A percentile compares a stretch with the other conserved stretches of the same genome.
Conservation (phyloP, 2,888 invertebrate genomes). For the Celastrina argiolus region DNA sequence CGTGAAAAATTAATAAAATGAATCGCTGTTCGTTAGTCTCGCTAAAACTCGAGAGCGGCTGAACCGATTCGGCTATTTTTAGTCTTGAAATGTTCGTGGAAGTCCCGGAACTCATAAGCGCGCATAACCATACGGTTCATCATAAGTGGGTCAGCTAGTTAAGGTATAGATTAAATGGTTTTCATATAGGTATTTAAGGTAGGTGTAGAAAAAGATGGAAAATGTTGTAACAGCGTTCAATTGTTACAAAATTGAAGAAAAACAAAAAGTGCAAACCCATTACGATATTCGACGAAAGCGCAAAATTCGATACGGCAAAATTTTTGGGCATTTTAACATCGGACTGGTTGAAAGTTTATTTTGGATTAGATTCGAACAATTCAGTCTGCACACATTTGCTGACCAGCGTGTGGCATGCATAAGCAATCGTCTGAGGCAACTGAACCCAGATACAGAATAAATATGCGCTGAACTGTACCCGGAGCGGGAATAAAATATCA, state of each 20-base stretch:
- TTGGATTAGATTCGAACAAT: conserved; percentile 50
- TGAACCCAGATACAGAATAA: conserved; percentile 56
- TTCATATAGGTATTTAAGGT: background rate
- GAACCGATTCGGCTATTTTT: no score
- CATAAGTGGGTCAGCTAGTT: no score
- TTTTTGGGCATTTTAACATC: conserved; percentile 1
- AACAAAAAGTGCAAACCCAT: background rate
- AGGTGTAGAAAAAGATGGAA: no score
- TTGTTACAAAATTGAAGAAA: no score
- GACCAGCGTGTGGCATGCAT: conserved; percentile 55
- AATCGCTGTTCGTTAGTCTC: no score
- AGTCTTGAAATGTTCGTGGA: no score
- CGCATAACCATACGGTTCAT: no score
- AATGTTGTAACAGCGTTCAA: no score
- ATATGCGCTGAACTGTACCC: conserved; percentile 41
- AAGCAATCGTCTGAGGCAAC: conserved; percentile 47
- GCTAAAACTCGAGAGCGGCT: no score
- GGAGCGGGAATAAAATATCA: conserved; percentile 21
- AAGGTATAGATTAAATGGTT: background rate
- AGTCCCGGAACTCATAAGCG: no score
- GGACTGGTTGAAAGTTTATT: conserved; percentile 43
- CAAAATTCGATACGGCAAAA: background rate
- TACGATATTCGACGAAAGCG: background rate
- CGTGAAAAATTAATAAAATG: no score
- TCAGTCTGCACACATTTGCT: conserved; percentile 55